Base-by-base conservation (phyloP, 2,797 vertebrate species). In the Hyperoplus immaculatus region DNA sequence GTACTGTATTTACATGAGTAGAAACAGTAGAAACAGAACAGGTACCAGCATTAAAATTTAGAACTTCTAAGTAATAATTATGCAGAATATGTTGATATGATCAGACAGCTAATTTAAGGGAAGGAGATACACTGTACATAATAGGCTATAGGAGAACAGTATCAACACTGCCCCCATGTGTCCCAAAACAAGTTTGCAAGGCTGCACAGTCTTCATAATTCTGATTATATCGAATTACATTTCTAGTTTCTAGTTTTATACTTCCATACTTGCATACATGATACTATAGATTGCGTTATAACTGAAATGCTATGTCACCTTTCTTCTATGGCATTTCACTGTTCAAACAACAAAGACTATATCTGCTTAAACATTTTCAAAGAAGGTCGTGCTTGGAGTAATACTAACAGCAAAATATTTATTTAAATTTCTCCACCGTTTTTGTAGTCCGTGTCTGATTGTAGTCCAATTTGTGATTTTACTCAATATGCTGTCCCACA, bases 361-460 rank as follows among this genome's bases (percentile, higher is more conserved):
- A 50, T 21, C 10, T 38, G 7, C 0, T 29, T 29, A 29, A 29
- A 29, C 29, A 29, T 29, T 29, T 29, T 29, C 29, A 29, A 29
- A 29, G 29, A 29, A 29, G 21, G 29, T 29, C 29, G 3, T 29
- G 29, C 29, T 2, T 29, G 29, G 29, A 29, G 29, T 29, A 29
- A 29, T 29, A 29, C 29, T 29, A 29, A 29, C 3, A 29, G 3
- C 29, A 29, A 21, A 21, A 21, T 21, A 29, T 29, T 29, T 29
- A 29, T 29, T 29, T 21, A 11, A 21, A 10, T 6, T 18, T 4
- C 9, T 53, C 42, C 55, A 8, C 50, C 71, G 74, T 86, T 13
- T 75, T 75, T 82, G 83, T 84, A 83, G 86, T 88, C 8, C 67
- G 13, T 0, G n/a, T 2, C 8, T 9, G 15, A 14, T 59, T 83